Base-by-base conservation (phyloP, 2,113 vertebrate genomes). In the Emberiza fucata region DNA sequence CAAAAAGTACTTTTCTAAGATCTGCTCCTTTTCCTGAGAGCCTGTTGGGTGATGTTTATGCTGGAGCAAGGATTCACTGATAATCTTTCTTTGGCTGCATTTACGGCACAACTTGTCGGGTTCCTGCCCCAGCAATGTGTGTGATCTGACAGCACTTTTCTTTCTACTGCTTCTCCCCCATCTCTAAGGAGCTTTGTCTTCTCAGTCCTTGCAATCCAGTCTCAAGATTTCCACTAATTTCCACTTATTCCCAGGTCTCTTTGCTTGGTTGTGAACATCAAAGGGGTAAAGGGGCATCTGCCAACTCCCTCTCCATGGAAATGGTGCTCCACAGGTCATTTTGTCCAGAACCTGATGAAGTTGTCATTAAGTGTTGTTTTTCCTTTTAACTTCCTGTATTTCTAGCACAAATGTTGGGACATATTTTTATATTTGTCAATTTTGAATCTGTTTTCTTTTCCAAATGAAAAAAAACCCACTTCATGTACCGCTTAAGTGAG, bases 31-130 rank as follows among this genome's bases (percentile, higher is more conserved):
- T 44, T 72, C 48, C 45, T 48, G 40, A 83, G 44, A 77, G 51
- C 33, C 21, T 73, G 19, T 64, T 73, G 64, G 57, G 40, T 69
- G 48, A 60, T 79, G 31, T 79, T 87, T 72, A 44, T 69, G 53
- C 84, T 40, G 48, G n/a, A 60, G 12, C 63, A 84, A 64, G 50
- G 69, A 86, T 82, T 86, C 11, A 15, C 25, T 57, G 70, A 94
- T 72, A 56, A 68, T 85, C n/a, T 61, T 75, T 84, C 60, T 76
- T 64, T 35, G 37, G 59, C 25, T n/a, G 21, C 50, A 23, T 60
- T 76, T 92, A 60, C 60, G 0, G 0, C 56, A 33, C 23, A 56
- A 5, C 16, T 71, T 5, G 0, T 39, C 0, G 7, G 16, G 17
- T 91, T 87, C 54, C 54, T 78, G 50, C 31, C 28, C 27, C 50